Base-by-base conservation (phyloP, 2,888 invertebrate genomes). In the Iphiclides podalirius region DNA sequence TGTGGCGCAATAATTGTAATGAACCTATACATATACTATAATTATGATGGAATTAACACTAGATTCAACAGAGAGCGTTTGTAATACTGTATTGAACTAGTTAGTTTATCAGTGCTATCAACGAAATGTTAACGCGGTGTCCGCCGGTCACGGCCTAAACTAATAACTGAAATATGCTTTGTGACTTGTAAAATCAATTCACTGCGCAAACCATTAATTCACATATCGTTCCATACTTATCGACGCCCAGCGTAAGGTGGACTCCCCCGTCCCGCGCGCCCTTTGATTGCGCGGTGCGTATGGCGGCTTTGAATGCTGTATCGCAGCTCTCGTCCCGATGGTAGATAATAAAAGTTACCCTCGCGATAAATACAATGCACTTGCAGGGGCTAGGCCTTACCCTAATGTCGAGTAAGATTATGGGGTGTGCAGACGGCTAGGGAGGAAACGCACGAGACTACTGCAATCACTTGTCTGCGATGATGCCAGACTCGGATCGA, bases 191-290 rank as follows among this genome's bases (percentile, higher is more conserved):
- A 78, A 86, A 87, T 86, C 86, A 86, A 86, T 87, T 83, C 80
- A 82, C 72, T 79, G 78, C 71, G 73, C 79, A 73, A 79, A 75
- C 80, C 85, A 86, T 87, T 86, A 81, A 82, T 80, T 80, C 79
- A 74, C 76, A 75, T 72, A 74, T 79, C 76, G 75, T 72, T 75
- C 75, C 69, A 77, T 82, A 76, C 75, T 76, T 75, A 69, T 67
- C 60, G 60, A 51, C 58, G 49, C 34, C 82, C 75, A 76, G 26
- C 40, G 9, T 46, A 37, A 2, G 1, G 26, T 47, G 78, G 71
- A 12, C 77, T 52, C 1, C 59, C 59, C 28, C 60, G 52, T 56
- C 59, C 68, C 67, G 54, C 65, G 42, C 53, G 2, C 1, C 4
- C 2, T n/a, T 59, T 64, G 66, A 56, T 60, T 23, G 40, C 36